Evolutionary conservation across 2,113 vertebrate species (phyloP).

Genomic region (Psittacara wagleri): DNA sequence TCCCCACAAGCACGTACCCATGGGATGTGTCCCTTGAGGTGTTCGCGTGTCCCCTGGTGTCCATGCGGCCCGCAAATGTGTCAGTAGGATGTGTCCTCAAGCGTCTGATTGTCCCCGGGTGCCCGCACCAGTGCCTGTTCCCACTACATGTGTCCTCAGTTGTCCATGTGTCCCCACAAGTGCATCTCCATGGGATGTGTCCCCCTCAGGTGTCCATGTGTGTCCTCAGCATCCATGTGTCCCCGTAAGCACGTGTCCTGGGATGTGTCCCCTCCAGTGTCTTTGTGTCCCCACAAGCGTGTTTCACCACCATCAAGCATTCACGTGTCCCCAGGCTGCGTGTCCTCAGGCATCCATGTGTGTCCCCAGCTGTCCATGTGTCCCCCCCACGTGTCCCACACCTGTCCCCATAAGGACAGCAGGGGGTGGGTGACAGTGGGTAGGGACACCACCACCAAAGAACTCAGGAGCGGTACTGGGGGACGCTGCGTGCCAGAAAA

Average conservation of each 20-base stretch:
- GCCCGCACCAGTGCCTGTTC: not conserved
- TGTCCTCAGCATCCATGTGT: not conserved
- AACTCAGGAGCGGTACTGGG: not conserved
- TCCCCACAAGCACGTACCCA: not conserved
- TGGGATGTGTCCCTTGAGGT: not conserved
- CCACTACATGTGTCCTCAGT: not conserved
- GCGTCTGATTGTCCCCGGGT: not conserved
- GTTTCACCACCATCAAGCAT: no score
- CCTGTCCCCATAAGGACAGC: not conserved
- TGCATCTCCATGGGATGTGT: not conserved
- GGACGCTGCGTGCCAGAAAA: not conserved
- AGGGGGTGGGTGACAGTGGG: not conserved
- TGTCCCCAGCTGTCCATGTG: rapidly evolving
- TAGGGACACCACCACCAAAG: not conserved
- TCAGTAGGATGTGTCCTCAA: not conserved
- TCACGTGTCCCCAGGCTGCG: not conserved
- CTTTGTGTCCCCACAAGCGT: not conserved
- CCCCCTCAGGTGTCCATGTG: not conserved
- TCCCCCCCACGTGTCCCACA: not conserved
- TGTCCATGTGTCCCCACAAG: not conserved
- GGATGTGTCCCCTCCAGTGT: not conserved
- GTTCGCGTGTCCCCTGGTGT: not conserved
- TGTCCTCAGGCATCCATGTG: not conserved
- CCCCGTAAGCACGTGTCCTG: not conserved
- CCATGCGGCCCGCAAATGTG: not conserved